Conservation (phyloP, 2,113 vertebrate genomes). For the Oncorhynchus gorbuscha region DNA sequence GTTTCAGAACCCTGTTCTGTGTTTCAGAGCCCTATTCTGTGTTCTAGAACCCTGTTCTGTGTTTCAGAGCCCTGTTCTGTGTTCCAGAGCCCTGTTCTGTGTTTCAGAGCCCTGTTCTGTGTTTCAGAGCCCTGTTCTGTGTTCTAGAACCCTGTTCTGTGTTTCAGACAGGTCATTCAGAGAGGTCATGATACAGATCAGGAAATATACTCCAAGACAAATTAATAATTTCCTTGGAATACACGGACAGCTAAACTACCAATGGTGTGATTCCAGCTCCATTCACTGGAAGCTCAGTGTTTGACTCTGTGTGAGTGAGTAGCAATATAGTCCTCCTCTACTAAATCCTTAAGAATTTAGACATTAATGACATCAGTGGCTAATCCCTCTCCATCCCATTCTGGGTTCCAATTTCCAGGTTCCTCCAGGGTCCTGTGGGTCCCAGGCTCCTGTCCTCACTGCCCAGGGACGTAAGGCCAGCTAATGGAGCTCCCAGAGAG, state of each 20-base stretch:
- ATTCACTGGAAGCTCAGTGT: not conserved
- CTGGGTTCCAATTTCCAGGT: too few relatives aligned
- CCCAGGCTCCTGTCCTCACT: slow-evolving; percentile 36
- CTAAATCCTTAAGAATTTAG: too few relatives aligned
- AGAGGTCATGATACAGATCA: slow-evolving; percentile 31
- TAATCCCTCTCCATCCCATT: slow-evolving; percentile 32
- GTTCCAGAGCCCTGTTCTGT: too few relatives aligned
- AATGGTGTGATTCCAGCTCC: not conserved
- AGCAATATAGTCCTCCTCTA: too few relatives aligned
- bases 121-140: too few relatives aligned
- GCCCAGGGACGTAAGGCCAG: slow-evolving; percentile 89
- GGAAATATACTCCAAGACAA: slow-evolving; percentile 25
- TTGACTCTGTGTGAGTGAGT: too few relatives aligned
- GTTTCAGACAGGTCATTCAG: slow-evolving; percentile 33
- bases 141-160: not conserved
- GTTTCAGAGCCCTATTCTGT: too few relatives aligned
- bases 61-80: too few relatives aligned
- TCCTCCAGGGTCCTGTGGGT: not conserved
- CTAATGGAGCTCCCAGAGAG: slow-evolving; percentile 95
- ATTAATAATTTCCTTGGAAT: not conserved
- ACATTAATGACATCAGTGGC: slow-evolving; percentile 4
- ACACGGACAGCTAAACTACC: too few relatives aligned
- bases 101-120: too few relatives aligned
- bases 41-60: too few relatives aligned
- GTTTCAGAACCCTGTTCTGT: too few relatives aligned